A percentile compares a stretch with the other conserved stretches of the same genome.
Conservation (phyloP, 2,797 vertebrate species). For the Microctenopoma lineatum region DNA sequence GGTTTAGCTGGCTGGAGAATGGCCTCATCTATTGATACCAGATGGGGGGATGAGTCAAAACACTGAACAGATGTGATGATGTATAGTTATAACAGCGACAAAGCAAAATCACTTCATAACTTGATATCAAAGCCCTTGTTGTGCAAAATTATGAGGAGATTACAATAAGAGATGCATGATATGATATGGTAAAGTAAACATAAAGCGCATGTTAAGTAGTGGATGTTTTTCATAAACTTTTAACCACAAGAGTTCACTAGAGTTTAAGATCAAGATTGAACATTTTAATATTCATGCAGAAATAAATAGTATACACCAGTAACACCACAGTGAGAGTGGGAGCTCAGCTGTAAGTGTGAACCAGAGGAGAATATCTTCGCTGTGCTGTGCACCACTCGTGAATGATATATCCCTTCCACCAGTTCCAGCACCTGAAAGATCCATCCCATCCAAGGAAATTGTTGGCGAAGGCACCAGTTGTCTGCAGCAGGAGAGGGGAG, state of each 20-base stretch:
- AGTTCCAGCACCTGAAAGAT: conserved; percentile 76
- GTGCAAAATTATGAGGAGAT: conserved; percentile 1
- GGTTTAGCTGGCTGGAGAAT: conserved; percentile 49
- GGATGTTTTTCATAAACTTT: neutral
- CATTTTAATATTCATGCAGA: no score
- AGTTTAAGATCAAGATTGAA: neutral
- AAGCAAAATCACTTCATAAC: conserved; percentile 23
- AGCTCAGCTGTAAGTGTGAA: conserved; percentile 53
- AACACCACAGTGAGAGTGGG: conserved; percentile 5
- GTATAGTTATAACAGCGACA: conserved; percentile 46
- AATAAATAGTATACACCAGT: neutral
- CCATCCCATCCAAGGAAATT: conserved; percentile 79
- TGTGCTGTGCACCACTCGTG: conserved; percentile 19
- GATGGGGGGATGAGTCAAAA: conserved; percentile 74
- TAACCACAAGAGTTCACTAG: neutral
- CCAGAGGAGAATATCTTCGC: conserved; percentile 39
- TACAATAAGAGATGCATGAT: conserved; percentile 1
- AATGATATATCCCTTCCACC: conserved; percentile 64
- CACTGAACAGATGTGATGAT: conserved; percentile 70
- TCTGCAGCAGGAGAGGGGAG: conserved; percentile 50
- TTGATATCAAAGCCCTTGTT: conserved; percentile 20
- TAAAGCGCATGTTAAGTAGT: neutral
- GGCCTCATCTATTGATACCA: conserved; percentile 70
- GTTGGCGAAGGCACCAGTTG: conserved; percentile 79
- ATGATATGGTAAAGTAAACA: neutral